Evolutionary conservation across 2,888 invertebrate species (phyloP), one percentile per base, ranked within the genome.

Genomic region (Morpho helenor): DNA sequence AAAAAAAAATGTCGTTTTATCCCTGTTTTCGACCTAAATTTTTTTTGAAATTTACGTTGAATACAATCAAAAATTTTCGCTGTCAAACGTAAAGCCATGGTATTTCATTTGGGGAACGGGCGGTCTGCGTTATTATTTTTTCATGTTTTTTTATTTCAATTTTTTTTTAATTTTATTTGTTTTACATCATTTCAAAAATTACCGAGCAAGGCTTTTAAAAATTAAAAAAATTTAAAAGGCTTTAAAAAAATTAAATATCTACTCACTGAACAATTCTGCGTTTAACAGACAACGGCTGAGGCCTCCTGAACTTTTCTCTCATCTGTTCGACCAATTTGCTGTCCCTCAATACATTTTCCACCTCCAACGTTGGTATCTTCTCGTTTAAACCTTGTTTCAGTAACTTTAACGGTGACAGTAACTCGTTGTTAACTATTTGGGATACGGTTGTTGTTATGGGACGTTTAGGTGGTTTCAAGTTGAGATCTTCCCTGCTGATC

Each of bases 261-360:
- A 59, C 84, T 80, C 50, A 89, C 88, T 80, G 71, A 0, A 87
- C 70, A 59, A 87, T 80, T 31, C 69, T 79, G 61, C 67, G 79
- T 59, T 85, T 87, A 7, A 65, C 77, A n/a, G 74, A 64, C 60
- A 86, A 53, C 1, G 89, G 89, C 16, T 76, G 71, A 0, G 89
- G 89, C 40, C 76, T 83, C 5, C 59, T 73, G 0, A 85, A 76
- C 45, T 63, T 76, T 1, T 58, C 59, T 4, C 76, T 67, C 22
- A 87, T 58, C 0, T 66, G 66, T 0, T 73, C 73, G 0, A 83
- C 43, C 0, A 61, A 50, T 0, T 66, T 65, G 7, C 71, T 65
- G 8, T 70, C 65, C 5, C 67, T 57, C 4, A 66, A 57, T 0
- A 71, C 43, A 0, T 70, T 59, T 10, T 68, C 62, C 0, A 60